phyloP scores from a whole-genome alignment of 1,140 invertebrate species.

The Drosophila serrata region DNA sequence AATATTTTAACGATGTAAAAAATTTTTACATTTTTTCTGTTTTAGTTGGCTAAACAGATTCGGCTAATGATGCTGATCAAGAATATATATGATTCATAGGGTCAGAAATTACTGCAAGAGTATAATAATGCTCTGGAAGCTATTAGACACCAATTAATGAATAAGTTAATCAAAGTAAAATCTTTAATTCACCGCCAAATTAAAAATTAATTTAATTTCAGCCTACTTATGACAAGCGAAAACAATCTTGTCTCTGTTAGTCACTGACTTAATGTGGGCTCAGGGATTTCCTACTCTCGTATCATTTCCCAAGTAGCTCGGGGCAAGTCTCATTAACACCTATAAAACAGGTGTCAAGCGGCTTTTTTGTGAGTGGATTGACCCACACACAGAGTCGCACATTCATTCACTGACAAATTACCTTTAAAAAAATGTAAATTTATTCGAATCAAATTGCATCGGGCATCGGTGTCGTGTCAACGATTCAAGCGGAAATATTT shows the following conservation, averaged over 20 bases:
- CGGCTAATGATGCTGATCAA: too few species aligned
- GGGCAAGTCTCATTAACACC: conserved; percentile 45
- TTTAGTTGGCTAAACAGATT: too few species aligned
- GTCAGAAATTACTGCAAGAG: too few species aligned
- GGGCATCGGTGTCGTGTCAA: conserved; percentile 26
- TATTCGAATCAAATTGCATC: conserved; percentile 32
- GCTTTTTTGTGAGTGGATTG: conserved; percentile 40
- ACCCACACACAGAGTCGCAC: conserved; percentile 23
- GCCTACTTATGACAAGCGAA: conserved; percentile 1
- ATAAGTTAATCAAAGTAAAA: conserved; percentile 7
- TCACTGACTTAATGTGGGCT: conserved; percentile 17
- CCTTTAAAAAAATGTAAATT: conserved; percentile 60
- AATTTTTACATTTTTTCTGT: too few species aligned
- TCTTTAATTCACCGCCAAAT: neutral
- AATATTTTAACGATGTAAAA: too few species aligned
- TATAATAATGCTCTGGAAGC: too few species aligned
- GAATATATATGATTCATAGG: too few species aligned
- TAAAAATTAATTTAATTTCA: neutral
- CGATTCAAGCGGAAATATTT: conserved; percentile 70
- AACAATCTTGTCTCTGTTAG: conserved; percentile 13
- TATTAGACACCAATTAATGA: neutral
- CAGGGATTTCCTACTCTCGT: conserved; percentile 43
- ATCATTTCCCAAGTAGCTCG: conserved; percentile 13
- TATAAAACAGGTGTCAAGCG: conserved; percentile 33
- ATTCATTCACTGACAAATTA: conserved; percentile 61